Evolutionary conservation across 1,140 invertebrate species (phyloP).

Genomic region (Papilio glaucus): DNA sequence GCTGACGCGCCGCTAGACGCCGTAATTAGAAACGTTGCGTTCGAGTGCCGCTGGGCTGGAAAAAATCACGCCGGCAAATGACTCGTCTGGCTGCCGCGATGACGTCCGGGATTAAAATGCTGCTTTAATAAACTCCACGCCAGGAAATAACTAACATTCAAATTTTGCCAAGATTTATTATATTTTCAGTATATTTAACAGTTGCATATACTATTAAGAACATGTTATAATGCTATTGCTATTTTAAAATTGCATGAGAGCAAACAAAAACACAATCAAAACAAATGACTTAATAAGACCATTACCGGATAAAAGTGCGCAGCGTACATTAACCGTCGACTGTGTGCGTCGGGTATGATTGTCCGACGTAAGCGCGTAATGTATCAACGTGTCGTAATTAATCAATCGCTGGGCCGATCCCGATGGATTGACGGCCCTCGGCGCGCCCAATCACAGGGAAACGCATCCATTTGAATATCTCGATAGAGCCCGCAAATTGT

Average conservation of each 20-base stretch:
- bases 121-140: conserved; percentile 3
- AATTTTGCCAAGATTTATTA: conserved; percentile 6
- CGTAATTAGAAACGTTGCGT: conserved; percentile 32
- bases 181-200: background rate
- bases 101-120: conserved; percentile 29
- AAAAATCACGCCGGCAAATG: conserved; percentile 33
- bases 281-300: conserved; percentile 23
- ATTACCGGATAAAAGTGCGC: conserved; percentile 21
- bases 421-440: conserved; percentile 31
- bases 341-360: conserved; percentile 28
- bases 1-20: conserved; percentile 8
- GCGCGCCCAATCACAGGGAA: conserved; percentile 32
- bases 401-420: conserved; percentile 34
- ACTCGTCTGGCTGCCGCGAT: conserved; percentile 27
- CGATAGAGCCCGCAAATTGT: conserved; percentile 32
- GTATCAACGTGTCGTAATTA: conserved; percentile 34
- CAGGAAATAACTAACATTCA: conserved; percentile 2
- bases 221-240: background rate
- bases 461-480: conserved; percentile 29
- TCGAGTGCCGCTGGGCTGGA: conserved; percentile 31
- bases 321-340: conserved; percentile 5
- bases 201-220: background rate
- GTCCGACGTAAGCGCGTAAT: conserved; percentile 31
- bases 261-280: conserved; percentile 16
- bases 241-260: background rate